Evolutionary conservation across 2,113 vertebrate genomes (phyloP).

Genomic region (Sula dactylatra): DNA sequence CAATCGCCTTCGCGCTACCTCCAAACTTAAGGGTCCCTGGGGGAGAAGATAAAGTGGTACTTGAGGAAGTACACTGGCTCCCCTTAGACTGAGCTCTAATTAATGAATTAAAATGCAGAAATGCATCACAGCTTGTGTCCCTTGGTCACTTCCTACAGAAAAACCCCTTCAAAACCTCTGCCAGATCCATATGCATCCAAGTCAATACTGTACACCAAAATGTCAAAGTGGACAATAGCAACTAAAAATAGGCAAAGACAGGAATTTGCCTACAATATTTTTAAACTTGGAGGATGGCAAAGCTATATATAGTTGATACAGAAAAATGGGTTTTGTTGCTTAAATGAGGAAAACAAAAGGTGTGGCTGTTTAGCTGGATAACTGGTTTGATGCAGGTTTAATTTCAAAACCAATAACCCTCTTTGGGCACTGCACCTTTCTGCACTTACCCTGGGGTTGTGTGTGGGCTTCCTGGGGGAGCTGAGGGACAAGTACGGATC

Average conservation of each 20-base stretch:
- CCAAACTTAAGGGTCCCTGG: not conserved
- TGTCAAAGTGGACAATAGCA: conserved; percentile 65
- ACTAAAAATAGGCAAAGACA: conserved; percentile 75
- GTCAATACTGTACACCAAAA: not conserved
- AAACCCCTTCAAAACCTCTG: not conserved
- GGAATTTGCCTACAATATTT: conserved; percentile 66
- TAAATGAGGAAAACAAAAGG: conserved; percentile 19
- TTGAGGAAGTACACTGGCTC: not conserved
- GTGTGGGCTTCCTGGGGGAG: not conserved
- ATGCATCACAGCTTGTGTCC: not conserved
- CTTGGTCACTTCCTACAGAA: not conserved
- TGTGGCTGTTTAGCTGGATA: not conserved
- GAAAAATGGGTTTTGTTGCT: conserved; percentile 23
- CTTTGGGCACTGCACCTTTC: not conserved
- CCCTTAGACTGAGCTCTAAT: not conserved
- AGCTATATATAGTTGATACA: conserved; percentile 70
- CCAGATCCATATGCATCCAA: not conserved
- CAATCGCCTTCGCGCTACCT: fast-evolving
- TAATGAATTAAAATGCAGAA: not conserved
- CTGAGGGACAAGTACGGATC: not conserved
- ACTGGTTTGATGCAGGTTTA: not conserved
- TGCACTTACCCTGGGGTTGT: not conserved
- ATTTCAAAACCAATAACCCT: not conserved
- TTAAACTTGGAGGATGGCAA: conserved; percentile 44
- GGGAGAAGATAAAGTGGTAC: not conserved